Conservation (phyloP, 2,888 invertebrate species). For the Ecliptopera silaceata region DNA sequence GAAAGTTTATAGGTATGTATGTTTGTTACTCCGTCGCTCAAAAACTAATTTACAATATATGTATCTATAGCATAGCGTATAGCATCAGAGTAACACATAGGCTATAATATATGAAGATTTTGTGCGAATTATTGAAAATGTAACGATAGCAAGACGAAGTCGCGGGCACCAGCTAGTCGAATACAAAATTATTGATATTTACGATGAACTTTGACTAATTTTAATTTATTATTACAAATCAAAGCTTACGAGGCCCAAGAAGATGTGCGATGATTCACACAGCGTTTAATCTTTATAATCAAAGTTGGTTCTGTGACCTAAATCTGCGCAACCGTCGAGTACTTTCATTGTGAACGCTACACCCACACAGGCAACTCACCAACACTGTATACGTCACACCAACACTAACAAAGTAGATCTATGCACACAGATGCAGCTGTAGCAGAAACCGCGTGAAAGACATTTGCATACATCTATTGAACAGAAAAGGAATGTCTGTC, state of each 20-base stretch:
- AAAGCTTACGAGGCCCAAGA: constrained; percentile 44
- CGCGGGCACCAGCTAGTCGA: too few relatives aligned
- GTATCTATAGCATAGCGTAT: too few relatives aligned
- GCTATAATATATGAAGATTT: too few relatives aligned
- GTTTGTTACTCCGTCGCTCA: too few relatives aligned
- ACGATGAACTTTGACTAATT: too few relatives aligned
- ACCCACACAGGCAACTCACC: constrained; percentile 50
- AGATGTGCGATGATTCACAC: constrained; percentile 80
- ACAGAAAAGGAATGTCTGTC: constrained; percentile 43
- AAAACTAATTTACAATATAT: too few relatives aligned
- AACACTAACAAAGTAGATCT: constrained; percentile 37
- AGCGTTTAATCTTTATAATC: constrained; percentile 79
- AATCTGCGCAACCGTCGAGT: constrained; percentile 79
- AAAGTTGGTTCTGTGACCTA: constrained; percentile 80
- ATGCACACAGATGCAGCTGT: constrained; percentile 42
- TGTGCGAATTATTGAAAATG: too few relatives aligned
- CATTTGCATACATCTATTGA: constrained; percentile 50
- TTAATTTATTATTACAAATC: neutral
- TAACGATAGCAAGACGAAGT: too few relatives aligned
- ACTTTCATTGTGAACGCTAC: constrained; percentile 81
- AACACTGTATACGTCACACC: constrained; percentile 31
- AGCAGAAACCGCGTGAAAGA: constrained; percentile 42
- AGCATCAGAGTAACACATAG: too few relatives aligned
- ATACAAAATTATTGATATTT: too few relatives aligned
- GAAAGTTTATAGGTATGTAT: too few relatives aligned